These are phyloP conservation scores for Tetragonula clypearis DNA, from an alignment of 1,140 invertebrate species.

Conservation along the genomic window DNA sequence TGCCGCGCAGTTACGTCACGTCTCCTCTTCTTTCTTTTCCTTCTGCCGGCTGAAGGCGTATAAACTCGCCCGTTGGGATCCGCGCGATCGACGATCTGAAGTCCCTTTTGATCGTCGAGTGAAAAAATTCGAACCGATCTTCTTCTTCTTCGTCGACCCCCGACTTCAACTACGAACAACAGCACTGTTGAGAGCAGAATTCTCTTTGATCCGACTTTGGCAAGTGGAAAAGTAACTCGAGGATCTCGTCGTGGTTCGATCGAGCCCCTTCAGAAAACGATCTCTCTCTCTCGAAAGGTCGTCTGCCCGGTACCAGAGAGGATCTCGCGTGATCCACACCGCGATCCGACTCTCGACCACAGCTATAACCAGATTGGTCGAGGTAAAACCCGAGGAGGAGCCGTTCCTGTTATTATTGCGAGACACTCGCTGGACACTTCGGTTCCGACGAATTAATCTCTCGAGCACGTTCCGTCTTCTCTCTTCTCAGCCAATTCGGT, in stretches of 20 bases:
- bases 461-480: not conserved
- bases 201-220: not conserved
- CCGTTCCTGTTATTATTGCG: not conserved
- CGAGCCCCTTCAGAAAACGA: not conserved
- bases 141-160: not conserved
- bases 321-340: not conserved
- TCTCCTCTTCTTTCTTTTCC: not conserved
- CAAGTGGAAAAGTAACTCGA: not conserved
- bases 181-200: not conserved
- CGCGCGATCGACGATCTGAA: not conserved
- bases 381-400: not conserved
- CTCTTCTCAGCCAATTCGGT: too few species aligned
- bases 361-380: conserved; percentile 21
- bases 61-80: not conserved
- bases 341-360: not conserved
- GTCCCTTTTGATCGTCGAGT: not conserved
- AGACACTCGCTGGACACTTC: not conserved
- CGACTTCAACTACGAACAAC: not conserved
- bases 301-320: not conserved
- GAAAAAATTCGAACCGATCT: not conserved
- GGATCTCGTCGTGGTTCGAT: not conserved
- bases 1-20: conserved; percentile 68
- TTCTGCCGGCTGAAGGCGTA: not conserved
- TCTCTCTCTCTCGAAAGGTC: not conserved
- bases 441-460: conserved; percentile 1